A percentile compares a stretch with the other conserved stretches of the same genome.
Evolutionary conservation across 1,140 invertebrate species (phyloP).

Genomic region (Solen grandis): DNA sequence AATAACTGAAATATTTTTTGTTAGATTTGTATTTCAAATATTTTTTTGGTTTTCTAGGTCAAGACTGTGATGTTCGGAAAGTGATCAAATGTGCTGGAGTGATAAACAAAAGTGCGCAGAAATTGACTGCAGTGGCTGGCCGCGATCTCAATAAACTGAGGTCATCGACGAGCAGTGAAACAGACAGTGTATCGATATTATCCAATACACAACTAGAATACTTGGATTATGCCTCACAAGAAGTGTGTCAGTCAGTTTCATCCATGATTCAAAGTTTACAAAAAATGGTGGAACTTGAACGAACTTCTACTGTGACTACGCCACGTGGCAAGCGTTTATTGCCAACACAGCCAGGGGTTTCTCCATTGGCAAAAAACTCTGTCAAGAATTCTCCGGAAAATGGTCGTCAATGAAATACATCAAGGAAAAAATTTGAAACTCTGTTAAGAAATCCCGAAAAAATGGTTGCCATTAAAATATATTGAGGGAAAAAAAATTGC

Average conservation of each 20-base stretch:
- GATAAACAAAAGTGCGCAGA: conserved; percentile 65
- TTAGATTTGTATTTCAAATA: not conserved
- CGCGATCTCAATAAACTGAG: conserved; percentile 31
- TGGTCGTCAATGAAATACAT: too few species aligned
- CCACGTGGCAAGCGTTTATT: conserved; percentile 43
- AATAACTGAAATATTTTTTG: not conserved
- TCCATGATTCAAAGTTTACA: conserved; percentile 31
- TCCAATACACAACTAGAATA: conserved; percentile 25
- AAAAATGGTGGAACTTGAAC: conserved; percentile 30
- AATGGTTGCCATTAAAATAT: too few species aligned
- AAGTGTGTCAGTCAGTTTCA: conserved; percentile 10
- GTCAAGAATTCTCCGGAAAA: conserved; percentile 4
- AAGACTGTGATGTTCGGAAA: conserved; percentile 60
- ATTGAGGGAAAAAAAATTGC: too few species aligned
- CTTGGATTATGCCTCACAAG: conserved; percentile 20
- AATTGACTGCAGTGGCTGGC: conserved; percentile 57
- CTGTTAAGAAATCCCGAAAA: too few species aligned
- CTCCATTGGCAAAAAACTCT: not conserved
- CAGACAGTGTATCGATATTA: not conserved
- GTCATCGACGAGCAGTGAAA: not conserved
- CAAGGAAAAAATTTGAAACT: too few species aligned
- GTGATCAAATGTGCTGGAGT: conserved; percentile 69
- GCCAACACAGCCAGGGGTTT: not conserved
- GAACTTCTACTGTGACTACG: not conserved
- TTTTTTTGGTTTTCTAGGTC: conserved; percentile 57